These are phyloP conservation scores for Sitophilus oryzae DNA, from an alignment of 1,140 invertebrate genomes.

Conservation along the genomic window DNA sequence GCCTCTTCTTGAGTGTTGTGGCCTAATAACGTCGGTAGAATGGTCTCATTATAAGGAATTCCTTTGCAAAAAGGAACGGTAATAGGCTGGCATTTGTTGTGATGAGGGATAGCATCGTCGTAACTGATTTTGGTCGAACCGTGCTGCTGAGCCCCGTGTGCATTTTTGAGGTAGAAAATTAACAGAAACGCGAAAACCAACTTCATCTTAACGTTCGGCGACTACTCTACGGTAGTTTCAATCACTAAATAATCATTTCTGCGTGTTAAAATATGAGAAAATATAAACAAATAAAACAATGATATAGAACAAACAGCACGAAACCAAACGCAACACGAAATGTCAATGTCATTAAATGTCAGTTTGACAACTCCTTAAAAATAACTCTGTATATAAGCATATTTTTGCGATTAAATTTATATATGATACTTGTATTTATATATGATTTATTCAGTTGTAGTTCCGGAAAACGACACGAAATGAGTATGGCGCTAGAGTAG, in stretches of 20 bases:
- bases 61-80: constrained; percentile 88
- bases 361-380: too few species aligned
- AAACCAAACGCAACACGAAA: neutral
- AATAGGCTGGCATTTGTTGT: constrained; percentile 87
- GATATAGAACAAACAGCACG: neutral
- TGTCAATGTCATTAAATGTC: neutral
- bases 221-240: neutral
- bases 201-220: neutral
- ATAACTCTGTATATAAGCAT: too few species aligned
- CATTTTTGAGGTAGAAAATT: neutral
- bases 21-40: constrained; percentile 90
- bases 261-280: neutral
- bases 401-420: too few species aligned
- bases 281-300: neutral
- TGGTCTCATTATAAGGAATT: constrained; percentile 91
- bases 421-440: too few species aligned
- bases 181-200: neutral
- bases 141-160: constrained; percentile 4
- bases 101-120: constrained; percentile 49
- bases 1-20: constrained; percentile 95
- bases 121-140: constrained; percentile 20
- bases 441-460: too few species aligned
- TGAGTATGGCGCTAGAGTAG: too few species aligned
- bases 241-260: neutral
- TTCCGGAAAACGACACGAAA: too few species aligned